These are phyloP conservation scores for Aproaerema taeniolella DNA, from an alignment of 2,888 invertebrate genomes.

Conservation along the genomic window DNA sequence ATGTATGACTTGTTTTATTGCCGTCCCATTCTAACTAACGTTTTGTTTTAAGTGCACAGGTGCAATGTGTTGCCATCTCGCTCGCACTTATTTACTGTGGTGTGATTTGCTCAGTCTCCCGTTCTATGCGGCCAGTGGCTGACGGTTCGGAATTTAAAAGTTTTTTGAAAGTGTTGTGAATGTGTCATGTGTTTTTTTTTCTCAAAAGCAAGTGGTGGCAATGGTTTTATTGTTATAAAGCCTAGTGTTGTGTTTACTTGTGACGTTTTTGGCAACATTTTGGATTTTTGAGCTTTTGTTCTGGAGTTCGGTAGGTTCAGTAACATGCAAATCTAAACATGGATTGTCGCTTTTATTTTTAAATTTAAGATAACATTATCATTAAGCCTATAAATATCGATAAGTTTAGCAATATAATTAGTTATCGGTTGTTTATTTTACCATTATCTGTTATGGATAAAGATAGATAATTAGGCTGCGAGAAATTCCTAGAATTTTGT, in stretches of 20 bases:
- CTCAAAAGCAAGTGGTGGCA: slow-evolving; percentile 28
- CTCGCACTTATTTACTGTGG: slow-evolving; percentile 51
- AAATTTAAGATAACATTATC: too few relatives aligned
- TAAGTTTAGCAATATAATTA: not conserved
- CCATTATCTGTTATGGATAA: not conserved
- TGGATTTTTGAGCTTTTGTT: slow-evolving; percentile 20
- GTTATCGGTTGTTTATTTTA: not conserved
- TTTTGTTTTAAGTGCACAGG: slow-evolving; percentile 71
- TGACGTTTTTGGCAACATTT: slow-evolving; percentile 39
- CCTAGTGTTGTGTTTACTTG: slow-evolving; percentile 30
- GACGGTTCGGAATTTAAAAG: slow-evolving; percentile 31
- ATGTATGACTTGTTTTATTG: slow-evolving; percentile 60
- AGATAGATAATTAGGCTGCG: not conserved
- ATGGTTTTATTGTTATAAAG: slow-evolving; percentile 32
- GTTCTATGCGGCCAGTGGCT: slow-evolving; percentile 30
- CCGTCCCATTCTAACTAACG: slow-evolving; percentile 49
- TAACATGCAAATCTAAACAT: slow-evolving; percentile 1
- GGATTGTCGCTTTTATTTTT: slow-evolving; percentile 4
- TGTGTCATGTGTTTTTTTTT: slow-evolving; percentile 33
- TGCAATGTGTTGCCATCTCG: slow-evolving; percentile 55
- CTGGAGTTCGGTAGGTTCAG: slow-evolving; percentile 12
- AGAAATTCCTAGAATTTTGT: not conserved
- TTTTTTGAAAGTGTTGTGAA: slow-evolving; percentile 40
- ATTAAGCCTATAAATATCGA: not conserved
- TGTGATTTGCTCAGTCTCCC: slow-evolving; percentile 48